phyloP scores from a whole-genome alignment of 2,797 vertebrate genomes.

The Hozukius guyotensis region DNA sequence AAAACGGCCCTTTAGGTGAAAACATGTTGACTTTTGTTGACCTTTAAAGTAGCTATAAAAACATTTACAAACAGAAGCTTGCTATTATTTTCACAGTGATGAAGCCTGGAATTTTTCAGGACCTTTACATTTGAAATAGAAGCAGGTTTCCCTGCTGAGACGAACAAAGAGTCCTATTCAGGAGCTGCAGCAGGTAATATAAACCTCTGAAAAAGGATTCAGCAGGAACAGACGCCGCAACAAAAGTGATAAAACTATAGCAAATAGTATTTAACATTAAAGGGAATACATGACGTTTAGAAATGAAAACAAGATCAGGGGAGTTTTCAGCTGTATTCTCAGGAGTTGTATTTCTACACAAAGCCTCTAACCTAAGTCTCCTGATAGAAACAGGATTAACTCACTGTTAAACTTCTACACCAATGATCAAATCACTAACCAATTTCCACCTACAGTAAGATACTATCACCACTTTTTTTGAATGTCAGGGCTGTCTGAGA shows the following conservation, averaged over 20 bases:
- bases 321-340: slow-evolving; percentile 1
- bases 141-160: neutral
- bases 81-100: neutral
- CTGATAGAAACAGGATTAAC: neutral
- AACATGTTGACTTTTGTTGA: neutral
- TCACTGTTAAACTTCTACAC: neutral
- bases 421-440: slow-evolving; percentile 26
- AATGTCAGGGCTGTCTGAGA: neutral
- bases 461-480: neutral
- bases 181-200: neutral
- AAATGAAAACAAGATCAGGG: neutral
- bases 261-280: neutral
- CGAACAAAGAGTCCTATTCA: neutral
- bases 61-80: neutral
- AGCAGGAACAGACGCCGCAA: neutral
- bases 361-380: neutral
- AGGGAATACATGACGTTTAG: neutral
- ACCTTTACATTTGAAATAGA: neutral
- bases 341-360: neutral
- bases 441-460: neutral
- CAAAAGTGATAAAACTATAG: neutral
- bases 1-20: neutral
- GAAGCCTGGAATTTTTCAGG: too few species aligned
- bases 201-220: neutral
- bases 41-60: neutral